Conservation (phyloP, 2,797 vertebrate genomes). For the Gallinago stenura region DNA sequence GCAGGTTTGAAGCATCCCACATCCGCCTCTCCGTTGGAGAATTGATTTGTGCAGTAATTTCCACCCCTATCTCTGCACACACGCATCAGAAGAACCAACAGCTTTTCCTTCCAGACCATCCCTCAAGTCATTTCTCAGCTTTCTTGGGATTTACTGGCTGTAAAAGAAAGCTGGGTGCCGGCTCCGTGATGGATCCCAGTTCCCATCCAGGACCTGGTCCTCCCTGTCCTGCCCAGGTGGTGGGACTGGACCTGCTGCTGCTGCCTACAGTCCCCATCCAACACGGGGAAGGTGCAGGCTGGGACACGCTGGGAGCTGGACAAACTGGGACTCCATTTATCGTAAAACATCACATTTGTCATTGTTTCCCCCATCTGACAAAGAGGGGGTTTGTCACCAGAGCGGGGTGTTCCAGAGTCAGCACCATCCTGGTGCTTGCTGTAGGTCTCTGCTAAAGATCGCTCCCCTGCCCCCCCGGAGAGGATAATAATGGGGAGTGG, state of each 20-base stretch:
- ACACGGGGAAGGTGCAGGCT: fast-evolving
- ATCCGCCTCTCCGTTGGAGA: not conserved
- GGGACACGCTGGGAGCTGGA: not conserved
- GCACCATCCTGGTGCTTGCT: not conserved
- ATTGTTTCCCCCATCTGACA: fast-evolving
- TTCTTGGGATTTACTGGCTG: not conserved
- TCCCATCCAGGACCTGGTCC: fast-evolving
- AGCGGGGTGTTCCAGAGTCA: fast-evolving
- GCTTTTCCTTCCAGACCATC: not conserved
- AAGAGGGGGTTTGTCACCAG: fast-evolving
- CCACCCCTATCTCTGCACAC: not conserved
- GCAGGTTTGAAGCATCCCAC: conserved; percentile 7
- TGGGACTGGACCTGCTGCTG: not conserved
- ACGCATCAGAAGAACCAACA: not conserved
- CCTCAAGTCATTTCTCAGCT: not conserved
- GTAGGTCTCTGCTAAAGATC: not conserved
- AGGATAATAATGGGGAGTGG: conserved; percentile 57
- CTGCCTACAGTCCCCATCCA: not conserved
- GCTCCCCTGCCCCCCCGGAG: not conserved
- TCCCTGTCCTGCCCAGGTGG: fast-evolving
- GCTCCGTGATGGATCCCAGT: fast-evolving
- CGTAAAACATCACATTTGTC: fast-evolving
- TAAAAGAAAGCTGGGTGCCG: fast-evolving
- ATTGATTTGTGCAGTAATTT: conserved; percentile 16
- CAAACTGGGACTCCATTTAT: fast-evolving